Conservation (phyloP, 2,888 invertebrate species). For the Melanostoma scalare region DNA sequence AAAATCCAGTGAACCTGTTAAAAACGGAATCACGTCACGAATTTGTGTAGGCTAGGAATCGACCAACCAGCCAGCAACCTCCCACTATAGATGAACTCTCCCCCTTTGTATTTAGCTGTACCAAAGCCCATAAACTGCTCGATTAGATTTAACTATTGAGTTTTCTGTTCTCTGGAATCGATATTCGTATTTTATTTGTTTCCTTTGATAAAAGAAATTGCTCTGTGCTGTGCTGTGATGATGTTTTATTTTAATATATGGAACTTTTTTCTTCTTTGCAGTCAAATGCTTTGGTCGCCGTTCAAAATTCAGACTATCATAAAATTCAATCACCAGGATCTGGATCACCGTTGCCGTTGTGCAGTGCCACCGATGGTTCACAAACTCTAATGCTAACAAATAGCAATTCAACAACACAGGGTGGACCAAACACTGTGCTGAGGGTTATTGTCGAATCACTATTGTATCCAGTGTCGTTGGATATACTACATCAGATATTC, state of each 20-base stretch:
- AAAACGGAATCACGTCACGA: constrained; percentile 27
- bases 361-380: constrained; percentile 82
- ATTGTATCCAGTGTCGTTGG: constrained; percentile 98
- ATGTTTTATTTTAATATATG: constrained; percentile 17
- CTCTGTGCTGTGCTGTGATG: constrained; percentile 14
- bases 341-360: constrained; percentile 86
- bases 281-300: constrained; percentile 92
- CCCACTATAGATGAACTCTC: background rate
- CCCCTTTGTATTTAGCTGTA: background rate
- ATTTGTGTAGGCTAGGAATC: constrained; percentile 5
- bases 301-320: constrained; percentile 90
- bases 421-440: constrained; percentile 97
- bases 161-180: constrained; percentile 28
- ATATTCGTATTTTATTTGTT: constrained; percentile 21
- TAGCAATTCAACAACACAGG: constrained; percentile 82
- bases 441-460: constrained; percentile 99
- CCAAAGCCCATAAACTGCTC: constrained; percentile 54
- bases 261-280: constrained; percentile 78
- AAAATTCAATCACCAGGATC: constrained; percentile 84
- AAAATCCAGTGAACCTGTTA: constrained; percentile 33
- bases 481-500: constrained; percentile 98
- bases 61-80: background rate
- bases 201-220: background rate
- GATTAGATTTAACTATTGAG: constrained; percentile 47
- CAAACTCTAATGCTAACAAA: constrained; percentile 83